phyloP scores from a whole-genome alignment of 2,113 vertebrate genomes.

The Phyllostomus hastatus region DNA sequence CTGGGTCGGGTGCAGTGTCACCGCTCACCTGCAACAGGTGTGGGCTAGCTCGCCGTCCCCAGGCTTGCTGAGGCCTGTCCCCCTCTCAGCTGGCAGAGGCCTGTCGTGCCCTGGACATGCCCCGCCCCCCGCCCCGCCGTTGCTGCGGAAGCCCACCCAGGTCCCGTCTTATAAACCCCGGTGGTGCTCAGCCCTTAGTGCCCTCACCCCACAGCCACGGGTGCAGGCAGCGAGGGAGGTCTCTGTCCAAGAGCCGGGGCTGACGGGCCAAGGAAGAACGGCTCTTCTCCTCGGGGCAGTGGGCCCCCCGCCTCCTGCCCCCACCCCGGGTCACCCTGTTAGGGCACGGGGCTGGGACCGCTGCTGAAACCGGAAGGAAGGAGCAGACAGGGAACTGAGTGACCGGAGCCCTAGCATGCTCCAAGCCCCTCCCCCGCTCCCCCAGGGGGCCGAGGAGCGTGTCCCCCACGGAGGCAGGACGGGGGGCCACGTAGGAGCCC shows the following conservation, averaged over 20 bases:
- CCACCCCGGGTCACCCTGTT: background rate
- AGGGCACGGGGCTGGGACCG: accelerated
- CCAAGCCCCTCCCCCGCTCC: background rate
- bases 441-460: accelerated
- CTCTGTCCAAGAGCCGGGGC: background rate
- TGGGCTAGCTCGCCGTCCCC: background rate
- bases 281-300: background rate
- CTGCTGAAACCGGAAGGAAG: background rate
- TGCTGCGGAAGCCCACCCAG: accelerated
- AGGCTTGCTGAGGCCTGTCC: accelerated
- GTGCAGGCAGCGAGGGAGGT: background rate
- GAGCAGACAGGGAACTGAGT: accelerated
- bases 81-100: background rate
- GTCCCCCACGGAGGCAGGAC: accelerated
- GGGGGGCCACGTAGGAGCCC: accelerated
- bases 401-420: accelerated
- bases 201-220: accelerated
- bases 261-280: accelerated
- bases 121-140: accelerated
- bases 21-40: accelerated
- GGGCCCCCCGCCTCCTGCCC: background rate
- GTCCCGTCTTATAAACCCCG: background rate
- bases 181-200: accelerated
- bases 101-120: accelerated
- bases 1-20: accelerated